Base-by-base conservation (phyloP, 2,888 invertebrate genomes). In the Lasius fuliginosus region DNA sequence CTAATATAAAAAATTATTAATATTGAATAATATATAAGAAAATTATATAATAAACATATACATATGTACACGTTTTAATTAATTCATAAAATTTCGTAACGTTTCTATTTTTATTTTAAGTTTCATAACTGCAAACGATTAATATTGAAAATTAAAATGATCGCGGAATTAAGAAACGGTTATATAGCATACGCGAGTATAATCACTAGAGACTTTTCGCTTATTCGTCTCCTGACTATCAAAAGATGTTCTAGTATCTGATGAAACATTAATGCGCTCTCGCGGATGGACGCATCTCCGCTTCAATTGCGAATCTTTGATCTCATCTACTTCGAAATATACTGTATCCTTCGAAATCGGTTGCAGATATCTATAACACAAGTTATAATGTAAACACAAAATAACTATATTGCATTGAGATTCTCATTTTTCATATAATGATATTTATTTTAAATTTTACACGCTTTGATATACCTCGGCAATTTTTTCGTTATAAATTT, bases 291-390 rank as follows among this genome's bases (percentile, higher is more conserved):
- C 77, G 46, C 30, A 74, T 71, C 36, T 76, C 0, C 71, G 46
- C 3, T 73, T 15, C 11, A 62, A 33, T n/a, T 74, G 76, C 9
- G 75, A 83, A 68, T 77, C 69, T 30, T 74, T 79, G 6, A 85
- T 91, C 77, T 94, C 94, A 36, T 94, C 88, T 1, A 93, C 85
- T 87, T 93, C 93, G n/a, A 86, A 91, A 71, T 93, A 94, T 56
- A 83, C 89, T 0, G 87, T 93, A 2, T 83, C 86, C 23, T 73
- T 90, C 4, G 88, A 87, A 15, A 88, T 46, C 3, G 89, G 68
- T 33, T 90, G 87, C 42, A 92, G 79, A 49, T 88, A 77, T 30
- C 87, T 88, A 1, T 27, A 64, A 46, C n/a, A 40, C 3, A 12
- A 1, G 18, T 49, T 15, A 27, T 30, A 30, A 27, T 27, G 0